Evolutionary conservation across 2,113 vertebrate species (phyloP).

Genomic region (Chlamydotis undulata): DNA sequence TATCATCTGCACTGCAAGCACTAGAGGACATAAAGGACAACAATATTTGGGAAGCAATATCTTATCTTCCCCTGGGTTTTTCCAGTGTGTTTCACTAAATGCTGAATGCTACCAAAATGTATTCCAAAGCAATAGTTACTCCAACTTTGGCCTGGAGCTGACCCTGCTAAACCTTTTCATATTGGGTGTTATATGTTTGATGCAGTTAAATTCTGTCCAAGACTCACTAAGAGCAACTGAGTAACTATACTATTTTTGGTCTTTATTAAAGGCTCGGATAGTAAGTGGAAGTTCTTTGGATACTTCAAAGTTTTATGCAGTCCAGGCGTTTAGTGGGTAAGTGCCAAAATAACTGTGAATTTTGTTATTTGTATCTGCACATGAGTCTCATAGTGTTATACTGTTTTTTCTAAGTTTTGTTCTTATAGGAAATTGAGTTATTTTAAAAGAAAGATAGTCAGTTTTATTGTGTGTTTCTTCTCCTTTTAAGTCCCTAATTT

Average conservation of each 20-base stretch:
- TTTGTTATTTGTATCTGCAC: neutral
- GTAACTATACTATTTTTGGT: neutral
- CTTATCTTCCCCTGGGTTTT: conserved; percentile 20
- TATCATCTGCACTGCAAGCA: neutral
- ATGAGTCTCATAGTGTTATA: neutral
- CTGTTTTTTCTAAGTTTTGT: neutral
- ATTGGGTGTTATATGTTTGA: conserved; percentile 70
- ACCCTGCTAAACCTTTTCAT: conserved; percentile 79
- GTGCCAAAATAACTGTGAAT: conserved; percentile 17
- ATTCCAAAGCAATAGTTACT: conserved; percentile 23
- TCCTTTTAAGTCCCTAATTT: neutral
- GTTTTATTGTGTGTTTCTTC: neutral
- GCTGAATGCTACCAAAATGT: conserved; percentile 35
- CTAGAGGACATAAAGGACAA: conserved; percentile 42
- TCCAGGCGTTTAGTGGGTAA: conserved; percentile 83
- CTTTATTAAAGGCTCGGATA: conserved; percentile 76
- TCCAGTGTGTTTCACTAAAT: conserved; percentile 37
- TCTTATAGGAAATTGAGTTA: neutral
- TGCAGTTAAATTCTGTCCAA: conserved; percentile 30
- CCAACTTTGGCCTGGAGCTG: conserved; percentile 79
- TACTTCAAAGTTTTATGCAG: conserved; percentile 76
- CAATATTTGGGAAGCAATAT: neutral
- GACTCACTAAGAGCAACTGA: neutral
- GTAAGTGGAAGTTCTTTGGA: conserved; percentile 75
- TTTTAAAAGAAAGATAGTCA: neutral